Base-by-base conservation (phyloP, 2,888 invertebrate species). In the Napeogenes sylphis region DNA sequence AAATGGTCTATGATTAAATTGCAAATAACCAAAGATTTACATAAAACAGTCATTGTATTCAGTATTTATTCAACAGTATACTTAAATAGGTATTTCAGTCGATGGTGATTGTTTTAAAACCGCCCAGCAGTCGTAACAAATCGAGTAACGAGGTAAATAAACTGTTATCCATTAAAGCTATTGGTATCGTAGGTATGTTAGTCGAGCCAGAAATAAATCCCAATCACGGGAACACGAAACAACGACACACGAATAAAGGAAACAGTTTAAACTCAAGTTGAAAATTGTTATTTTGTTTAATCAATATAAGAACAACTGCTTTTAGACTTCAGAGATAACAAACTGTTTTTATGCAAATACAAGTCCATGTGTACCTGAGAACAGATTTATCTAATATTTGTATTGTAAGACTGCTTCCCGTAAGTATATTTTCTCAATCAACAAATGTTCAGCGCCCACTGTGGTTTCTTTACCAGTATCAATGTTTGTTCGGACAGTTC, bases 311-410 rank as follows among this genome's bases (percentile, higher is more conserved):
- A 65, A 69, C 59, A 61, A 65, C 74, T 6, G 70, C 75, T 78
- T 78, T 77, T 77, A 79, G 77, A 75, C 76, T 74, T 74, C 73
- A 77, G 85, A 83, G 84, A 84, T 87, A 84, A 86, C 84, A 81
- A 85, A 79, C 80, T 78, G 78, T 79, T 75, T 71, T 76, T 75
- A 75, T 73, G 70, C 81, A 86, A 90, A 90, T 86, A 88, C 89
- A 88, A 74, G 83, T 79, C 73, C 79, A 83, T 82, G 82, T 76
- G 79, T 83, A 85, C 85, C 83, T 85, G 76, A 79, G 80, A 84
- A 82, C 84, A 82, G 85, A 88, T 87, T 88, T 85, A 74, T 80
- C 82, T 73, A 90, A 90, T 90, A 89, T 90, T 90, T 90, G 84
- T 83, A 75, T 75, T 79, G 79, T 78, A 79, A 84, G 81, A 83